Evolutionary conservation across 2,113 vertebrate genomes (phyloP), one percentile per base, ranked within the genome.

Genomic region (Argyrosomus japonicus): DNA sequence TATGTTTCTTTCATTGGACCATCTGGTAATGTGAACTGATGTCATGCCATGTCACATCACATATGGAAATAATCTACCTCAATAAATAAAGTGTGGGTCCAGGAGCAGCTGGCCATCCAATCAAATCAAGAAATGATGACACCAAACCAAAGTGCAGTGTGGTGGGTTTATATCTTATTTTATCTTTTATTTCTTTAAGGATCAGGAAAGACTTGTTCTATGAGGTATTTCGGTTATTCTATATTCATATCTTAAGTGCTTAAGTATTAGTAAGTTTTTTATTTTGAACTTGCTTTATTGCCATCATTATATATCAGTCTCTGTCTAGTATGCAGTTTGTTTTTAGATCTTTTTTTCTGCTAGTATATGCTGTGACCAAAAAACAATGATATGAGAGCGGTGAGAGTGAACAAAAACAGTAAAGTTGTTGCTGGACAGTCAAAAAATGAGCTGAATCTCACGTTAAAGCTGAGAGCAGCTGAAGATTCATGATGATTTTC

Each of bases 1-100:
- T 21, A n/a, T 83, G 71, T 87, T 79, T 61, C 53, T n/a, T 14
- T 56, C 70, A 67, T 23, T 1, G 60, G 71, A 65, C 29, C 75
- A 1, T 60, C 21, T 2, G 45, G 29, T 76, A 53, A 83, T 25
- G 47, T 36, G 72, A 73, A 71, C n/a, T 27, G 72, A 77, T 71
- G 85, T 69, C 56, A 68, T 7, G 40, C 19, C 47, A 9, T 47
- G 50, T 43, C 21, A 27, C 67, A 7, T 75, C 77, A 72, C 54
- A 19, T 60, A 57, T 50, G 61, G 53, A 76, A 36, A 83, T 62
- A 27, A 72, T 72, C 40, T 60, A n/a, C 76, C 76, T 80, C 13
- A 80, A 81, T 81, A 63, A 83, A 29, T 70, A 75, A 54, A 29
- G 40, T 6, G 29, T 6, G 51, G 54, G 60, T 75, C 71, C 57